A percentile compares a stretch with the other conserved stretches of the same genome.
These are phyloP conservation scores for Aphidius colemani DNA, from an alignment of 2,888 invertebrate species.

Conservation along the genomic window DNA sequence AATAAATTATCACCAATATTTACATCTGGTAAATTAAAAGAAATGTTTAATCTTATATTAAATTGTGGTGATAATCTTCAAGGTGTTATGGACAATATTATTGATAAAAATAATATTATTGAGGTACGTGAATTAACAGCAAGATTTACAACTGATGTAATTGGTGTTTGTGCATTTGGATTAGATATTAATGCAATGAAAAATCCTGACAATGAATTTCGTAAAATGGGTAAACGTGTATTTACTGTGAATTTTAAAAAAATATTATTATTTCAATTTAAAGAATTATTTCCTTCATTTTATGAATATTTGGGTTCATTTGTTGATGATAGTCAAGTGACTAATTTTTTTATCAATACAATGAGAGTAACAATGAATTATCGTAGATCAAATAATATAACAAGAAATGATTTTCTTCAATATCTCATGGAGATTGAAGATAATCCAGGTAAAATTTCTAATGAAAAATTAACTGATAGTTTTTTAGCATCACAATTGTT, in stretches of 20 bases:
- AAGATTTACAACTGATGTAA: slow-evolving; percentile 60
- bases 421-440: slow-evolving; percentile 52
- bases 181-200: slow-evolving; percentile 56
- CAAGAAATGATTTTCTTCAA: slow-evolving; percentile 60
- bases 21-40: slow-evolving; percentile 61
- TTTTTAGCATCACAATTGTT: slow-evolving; percentile 48
- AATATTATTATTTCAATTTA: slow-evolving; percentile 35
- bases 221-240: slow-evolving; percentile 50
- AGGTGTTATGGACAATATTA: slow-evolving; percentile 10
- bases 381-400: slow-evolving; percentile 53
- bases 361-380: slow-evolving; percentile 53
- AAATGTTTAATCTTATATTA: slow-evolving; percentile 59
- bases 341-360: slow-evolving; percentile 48
- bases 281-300: slow-evolving; percentile 37
- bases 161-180: slow-evolving; percentile 60
- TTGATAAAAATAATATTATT: slow-evolving; percentile 31
- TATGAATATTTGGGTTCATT: slow-evolving; percentile 35
- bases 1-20: slow-evolving; percentile 60
- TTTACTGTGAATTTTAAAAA: slow-evolving; percentile 37
- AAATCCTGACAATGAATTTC: slow-evolving; percentile 54
- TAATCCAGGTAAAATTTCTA: slow-evolving; percentile 39
- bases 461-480: slow-evolving; percentile 49
- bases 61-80: slow-evolving; percentile 51
- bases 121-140: slow-evolving; percentile 52
- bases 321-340: slow-evolving; percentile 37